Evolutionary conservation across 2,113 vertebrate genomes (phyloP).

Genomic region (Capreolus pygargus): DNA sequence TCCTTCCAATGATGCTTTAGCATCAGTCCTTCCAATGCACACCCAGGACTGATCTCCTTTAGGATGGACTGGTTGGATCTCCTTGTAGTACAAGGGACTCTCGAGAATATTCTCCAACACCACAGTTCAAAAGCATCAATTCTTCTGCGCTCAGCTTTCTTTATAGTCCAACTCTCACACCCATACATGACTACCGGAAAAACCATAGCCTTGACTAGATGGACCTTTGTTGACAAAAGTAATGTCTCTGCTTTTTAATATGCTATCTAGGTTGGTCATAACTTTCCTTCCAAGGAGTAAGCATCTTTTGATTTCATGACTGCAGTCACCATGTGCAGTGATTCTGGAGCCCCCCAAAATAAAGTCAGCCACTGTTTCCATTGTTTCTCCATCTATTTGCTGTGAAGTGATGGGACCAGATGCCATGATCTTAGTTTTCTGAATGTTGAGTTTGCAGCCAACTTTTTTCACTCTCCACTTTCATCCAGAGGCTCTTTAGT

Average conservation of each 20-base stretch:
- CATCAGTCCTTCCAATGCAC: not conserved
- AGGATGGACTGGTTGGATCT: not conserved
- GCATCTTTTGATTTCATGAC: too few relatives aligned
- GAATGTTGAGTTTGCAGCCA: not conserved
- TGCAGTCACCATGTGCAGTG: too few relatives aligned
- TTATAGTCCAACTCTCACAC: not conserved
- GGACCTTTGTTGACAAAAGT: not conserved
- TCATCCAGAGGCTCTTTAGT: not conserved
- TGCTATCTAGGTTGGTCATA: not conserved
- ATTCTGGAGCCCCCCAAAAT: too few relatives aligned
- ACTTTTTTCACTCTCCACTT: not conserved
- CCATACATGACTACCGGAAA: not conserved
- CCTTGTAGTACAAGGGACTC: not conserved
- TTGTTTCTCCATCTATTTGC: too few relatives aligned
- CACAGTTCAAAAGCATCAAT: not conserved
- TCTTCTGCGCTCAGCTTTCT: not conserved
- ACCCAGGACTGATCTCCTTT: not conserved
- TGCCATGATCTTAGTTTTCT: not conserved
- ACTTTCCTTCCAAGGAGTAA: too few relatives aligned
- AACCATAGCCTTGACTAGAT: not conserved
- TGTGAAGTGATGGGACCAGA: not conserved
- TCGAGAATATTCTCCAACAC: not conserved
- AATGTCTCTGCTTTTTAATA: not conserved
- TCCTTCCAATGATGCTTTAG: not conserved
- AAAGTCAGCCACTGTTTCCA: too few relatives aligned